Evolutionary conservation across 23 tunicate species (phyloP).

Genomic region (Botrylloides violaceus): DNA sequence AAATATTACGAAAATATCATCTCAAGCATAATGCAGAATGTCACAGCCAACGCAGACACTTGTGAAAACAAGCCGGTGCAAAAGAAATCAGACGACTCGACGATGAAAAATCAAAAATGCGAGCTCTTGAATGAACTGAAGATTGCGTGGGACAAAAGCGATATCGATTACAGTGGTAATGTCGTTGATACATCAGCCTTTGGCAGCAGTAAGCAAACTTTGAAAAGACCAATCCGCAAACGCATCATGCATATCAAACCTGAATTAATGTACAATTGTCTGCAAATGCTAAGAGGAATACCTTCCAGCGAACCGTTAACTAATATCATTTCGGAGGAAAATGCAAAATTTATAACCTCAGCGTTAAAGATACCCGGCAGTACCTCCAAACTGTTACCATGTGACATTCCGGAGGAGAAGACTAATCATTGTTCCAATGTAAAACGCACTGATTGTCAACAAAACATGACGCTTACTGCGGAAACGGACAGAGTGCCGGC

Average conservation of each 20-base stretch:
- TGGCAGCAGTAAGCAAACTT: neutral
- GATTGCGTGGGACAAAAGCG: neutral
- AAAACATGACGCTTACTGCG: neutral
- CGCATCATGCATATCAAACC: constrained; percentile 1
- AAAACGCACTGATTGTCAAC: neutral
- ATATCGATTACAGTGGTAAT: neutral
- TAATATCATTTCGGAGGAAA: neutral
- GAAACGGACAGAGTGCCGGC: neutral
- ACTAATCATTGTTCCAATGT: too few relatives aligned
- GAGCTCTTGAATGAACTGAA: too few relatives aligned
- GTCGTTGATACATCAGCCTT: too few relatives aligned
- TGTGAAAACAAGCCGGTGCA: too few relatives aligned
- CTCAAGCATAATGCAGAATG: neutral
- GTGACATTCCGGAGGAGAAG: neutral
- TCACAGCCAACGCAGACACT: too few relatives aligned
- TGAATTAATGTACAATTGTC: neutral
- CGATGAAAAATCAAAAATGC: too few relatives aligned
- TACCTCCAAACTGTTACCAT: neutral
- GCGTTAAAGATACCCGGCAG: neutral
- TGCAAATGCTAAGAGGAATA: neutral
- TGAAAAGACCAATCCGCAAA: neutral
- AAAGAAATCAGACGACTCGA: too few relatives aligned
- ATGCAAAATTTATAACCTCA: constrained; percentile 4
- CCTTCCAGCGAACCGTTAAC: neutral
- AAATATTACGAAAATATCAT: neutral